Evolutionary conservation across 2,797 vertebrate genomes (phyloP).

Genomic region (Lepus oiostolus): DNA sequence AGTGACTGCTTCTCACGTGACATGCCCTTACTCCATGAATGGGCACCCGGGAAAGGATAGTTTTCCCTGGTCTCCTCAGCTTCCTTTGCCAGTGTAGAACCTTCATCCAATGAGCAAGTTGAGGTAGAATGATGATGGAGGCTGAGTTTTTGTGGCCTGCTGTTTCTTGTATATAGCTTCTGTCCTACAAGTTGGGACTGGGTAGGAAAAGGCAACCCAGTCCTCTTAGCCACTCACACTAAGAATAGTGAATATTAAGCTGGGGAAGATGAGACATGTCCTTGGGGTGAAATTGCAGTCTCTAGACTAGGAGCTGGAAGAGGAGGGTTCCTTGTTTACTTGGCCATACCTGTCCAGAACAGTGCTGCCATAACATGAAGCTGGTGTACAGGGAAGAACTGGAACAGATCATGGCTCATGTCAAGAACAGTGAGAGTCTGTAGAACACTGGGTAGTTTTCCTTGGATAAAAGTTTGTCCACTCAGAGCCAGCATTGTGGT

Average conservation of each 20-base stretch:
- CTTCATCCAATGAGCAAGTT: background rate
- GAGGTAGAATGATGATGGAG: background rate
- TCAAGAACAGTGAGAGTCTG: background rate
- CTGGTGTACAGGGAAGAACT: background rate
- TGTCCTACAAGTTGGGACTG: background rate
- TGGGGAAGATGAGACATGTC: background rate
- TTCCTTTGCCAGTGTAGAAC: conserved; percentile 19
- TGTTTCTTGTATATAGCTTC: background rate
- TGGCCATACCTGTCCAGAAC: background rate
- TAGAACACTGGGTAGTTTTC: conserved; percentile 23
- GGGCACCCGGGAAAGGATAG: background rate
- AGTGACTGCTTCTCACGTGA: background rate
- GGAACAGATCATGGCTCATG: background rate
- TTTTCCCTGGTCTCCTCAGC: background rate
- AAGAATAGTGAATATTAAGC: background rate
- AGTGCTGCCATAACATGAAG: background rate
- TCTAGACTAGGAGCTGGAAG: background rate
- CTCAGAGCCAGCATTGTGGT: background rate
- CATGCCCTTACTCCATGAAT: background rate
- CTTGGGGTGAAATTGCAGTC: background rate
- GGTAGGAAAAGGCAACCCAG: background rate
- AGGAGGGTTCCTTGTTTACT: background rate
- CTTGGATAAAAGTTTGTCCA: conserved; percentile 59
- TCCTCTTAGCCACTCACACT: background rate
- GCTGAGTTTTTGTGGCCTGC: background rate